Evolutionary conservation across 2,888 invertebrate species (phyloP), one percentile per base, ranked within the genome.

Genomic region (Idaea straminata): DNA sequence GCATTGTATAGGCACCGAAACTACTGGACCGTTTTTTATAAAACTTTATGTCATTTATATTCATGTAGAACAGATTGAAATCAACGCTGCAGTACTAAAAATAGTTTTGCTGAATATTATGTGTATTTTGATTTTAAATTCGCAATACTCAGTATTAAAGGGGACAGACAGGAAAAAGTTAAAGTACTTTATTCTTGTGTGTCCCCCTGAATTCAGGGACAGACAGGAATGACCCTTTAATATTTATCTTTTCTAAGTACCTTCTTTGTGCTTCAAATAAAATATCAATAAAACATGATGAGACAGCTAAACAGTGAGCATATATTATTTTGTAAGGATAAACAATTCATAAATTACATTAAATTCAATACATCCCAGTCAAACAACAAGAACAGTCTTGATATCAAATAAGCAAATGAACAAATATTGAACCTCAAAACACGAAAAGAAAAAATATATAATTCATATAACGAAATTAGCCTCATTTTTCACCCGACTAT

Each of bases 261-360:
- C n/a, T n/a, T n/a, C n/a, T n/a, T n/a, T n/a, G n/a, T n/a, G n/a
- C n/a, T n/a, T n/a, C n/a, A n/a, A n/a, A 59, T 15, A 16, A 63
- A 58, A 63, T 15, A 47, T 10, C 35, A 66, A 65, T 62, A 64
- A 61, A 76, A 80, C 78, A 76, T 74, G 82, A 79, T 78, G 74
- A 63, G 81, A 83, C 82, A 83, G 79, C 82, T 85, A 87, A 83
- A 85, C 82, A 86, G 80, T 88, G 88, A 88, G 86, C 87, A 85
- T 88, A 86, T 83, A 84, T 75, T 25, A 25, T 25, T 85, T 78
- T 74, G 65, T 77, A 81, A 77, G 74, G 69, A 72, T 77, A 76
- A 78, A 74, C 74, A 78, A 78, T 63, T 59, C 13, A 59, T 25
- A 59, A 59, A 59, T 59, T 59, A 59, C 16, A 59, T 59, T 3